phyloP scores from a whole-genome alignment of 2,888 invertebrate species.

The Marasmarcha lunaedactyla region DNA sequence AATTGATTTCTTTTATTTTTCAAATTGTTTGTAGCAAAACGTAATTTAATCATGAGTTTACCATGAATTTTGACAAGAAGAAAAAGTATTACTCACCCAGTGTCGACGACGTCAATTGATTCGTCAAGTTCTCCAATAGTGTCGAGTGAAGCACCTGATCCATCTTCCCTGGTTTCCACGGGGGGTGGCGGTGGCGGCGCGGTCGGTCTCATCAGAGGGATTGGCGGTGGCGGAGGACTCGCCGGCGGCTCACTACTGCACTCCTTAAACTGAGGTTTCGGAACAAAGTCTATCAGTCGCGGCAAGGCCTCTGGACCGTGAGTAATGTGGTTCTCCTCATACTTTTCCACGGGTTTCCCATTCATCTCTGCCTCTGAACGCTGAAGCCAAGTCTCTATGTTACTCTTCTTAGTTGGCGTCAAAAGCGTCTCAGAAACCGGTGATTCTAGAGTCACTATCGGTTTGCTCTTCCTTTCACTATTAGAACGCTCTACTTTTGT shows the following conservation, averaged over 20 bases:
- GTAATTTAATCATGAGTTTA: too few relatives aligned
- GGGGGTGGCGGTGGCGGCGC: constrained; percentile 52
- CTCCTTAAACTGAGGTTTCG: constrained; percentile 69
- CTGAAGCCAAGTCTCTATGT: constrained; percentile 60
- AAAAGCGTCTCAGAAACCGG: constrained; percentile 43
- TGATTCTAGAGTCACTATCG: constrained; percentile 32
- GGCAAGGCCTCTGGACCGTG: constrained; percentile 66
- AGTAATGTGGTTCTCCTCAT: constrained; percentile 35
- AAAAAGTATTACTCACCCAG: constrained; percentile 48
- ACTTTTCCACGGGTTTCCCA: constrained; percentile 42
- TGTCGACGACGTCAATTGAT: constrained; percentile 54
- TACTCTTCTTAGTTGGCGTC: constrained; percentile 60
- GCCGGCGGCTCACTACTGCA: constrained; percentile 26
- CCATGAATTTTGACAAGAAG: too few relatives aligned
- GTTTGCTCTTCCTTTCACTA: constrained; percentile 48
- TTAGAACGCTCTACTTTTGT: constrained; percentile 52
- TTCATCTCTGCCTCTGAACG: constrained; percentile 63
- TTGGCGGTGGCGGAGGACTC: constrained; percentile 14
- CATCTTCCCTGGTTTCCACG: constrained; percentile 62
- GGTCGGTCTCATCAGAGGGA: constrained; percentile 29
- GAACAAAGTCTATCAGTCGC: constrained; percentile 78
- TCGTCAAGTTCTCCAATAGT: constrained; percentile 81
- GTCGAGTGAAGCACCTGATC: constrained; percentile 72
- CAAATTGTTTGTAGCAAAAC: too few relatives aligned
- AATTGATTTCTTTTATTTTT: too few relatives aligned